phyloP scores from a whole-genome alignment of 2,797 vertebrate species.

The Rhincodon typus region DNA sequence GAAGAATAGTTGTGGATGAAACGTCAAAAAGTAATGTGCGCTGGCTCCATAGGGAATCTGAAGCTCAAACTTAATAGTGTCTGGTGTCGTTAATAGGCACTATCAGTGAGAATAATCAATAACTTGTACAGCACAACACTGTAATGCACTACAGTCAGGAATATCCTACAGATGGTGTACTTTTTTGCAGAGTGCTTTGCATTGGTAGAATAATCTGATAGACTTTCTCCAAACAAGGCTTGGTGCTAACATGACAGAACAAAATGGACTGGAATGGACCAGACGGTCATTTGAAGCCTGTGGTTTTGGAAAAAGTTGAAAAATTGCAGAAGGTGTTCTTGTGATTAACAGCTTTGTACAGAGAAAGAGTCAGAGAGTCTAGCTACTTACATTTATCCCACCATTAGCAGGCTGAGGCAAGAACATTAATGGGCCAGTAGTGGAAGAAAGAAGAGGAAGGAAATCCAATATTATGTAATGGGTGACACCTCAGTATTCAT shows the following conservation, averaged over 20 bases:
- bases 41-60: slow-evolving; percentile 50
- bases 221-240: slow-evolving; percentile 61
- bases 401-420: slow-evolving; percentile 58
- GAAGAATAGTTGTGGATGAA: neutral
- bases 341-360: slow-evolving; percentile 66
- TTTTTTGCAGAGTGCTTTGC: slow-evolving; percentile 59
- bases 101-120: slow-evolving; percentile 69
- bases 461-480: slow-evolving; percentile 61
- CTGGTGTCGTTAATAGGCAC: slow-evolving; percentile 60
- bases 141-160: slow-evolving; percentile 58
- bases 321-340: slow-evolving; percentile 60
- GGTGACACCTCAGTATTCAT: slow-evolving; percentile 57
- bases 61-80: slow-evolving; percentile 53
- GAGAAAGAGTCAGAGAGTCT: slow-evolving; percentile 81
- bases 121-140: slow-evolving; percentile 56
- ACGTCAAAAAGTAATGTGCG: neutral
- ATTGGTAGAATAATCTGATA: slow-evolving; percentile 65
- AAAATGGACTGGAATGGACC: slow-evolving; percentile 54
- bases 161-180: slow-evolving; percentile 61
- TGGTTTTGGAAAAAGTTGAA: slow-evolving; percentile 68
- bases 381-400: slow-evolving; percentile 64
- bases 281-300: slow-evolving; percentile 75
- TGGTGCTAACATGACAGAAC: slow-evolving; percentile 48
- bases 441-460: slow-evolving; percentile 49
- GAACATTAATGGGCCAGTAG: slow-evolving; percentile 56